Base-by-base conservation (phyloP, 2,797 vertebrate genomes). In the Philypnodon macrostomus region DNA sequence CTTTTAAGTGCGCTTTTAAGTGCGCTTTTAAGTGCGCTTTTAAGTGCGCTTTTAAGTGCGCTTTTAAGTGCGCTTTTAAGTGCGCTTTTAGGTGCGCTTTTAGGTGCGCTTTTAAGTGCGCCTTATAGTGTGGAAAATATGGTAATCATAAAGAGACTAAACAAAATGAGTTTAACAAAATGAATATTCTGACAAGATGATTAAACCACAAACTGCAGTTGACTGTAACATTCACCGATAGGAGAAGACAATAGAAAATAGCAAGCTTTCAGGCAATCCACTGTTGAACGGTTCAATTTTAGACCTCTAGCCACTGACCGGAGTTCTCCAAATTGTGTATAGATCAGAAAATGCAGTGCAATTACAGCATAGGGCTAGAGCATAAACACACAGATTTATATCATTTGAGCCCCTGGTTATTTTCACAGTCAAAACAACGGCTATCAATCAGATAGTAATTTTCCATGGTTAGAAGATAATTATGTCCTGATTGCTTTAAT, bases 401-500 rank as follows among this genome's bases (percentile, higher is more conserved):
- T 27, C 8, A 33, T 32, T 38, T 30, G 2, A 38, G 23, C n/a
- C 47, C 48, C 8, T 19, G 10, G 13, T 36, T 19, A 24, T 31
- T 55, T 40, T 18, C 48, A 16, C 26, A 39, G 33, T 13, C 47
- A 27, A 23, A n/a, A 52, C 55, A 45, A 32, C 46, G 24, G 15
- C 37, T 21, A 19, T 38, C 23, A n/a, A 36, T 61, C 18, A 50
- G 29, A 9, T 12, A 4, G 32, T 42, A 9, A 55, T 48, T 50
- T 58, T 7, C 32, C 7, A 41, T 42, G 48, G 37, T 47, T 36
- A 44, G 17, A 58, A 54, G 10, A 38, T 10, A 63, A 59, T 75
- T 26, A 58, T 53, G 35, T 29, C 4, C 14, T 45, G 27, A 67
- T 58, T 49, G 33, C 21, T 55, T 68, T 35, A 66, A 53, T 59